Percentiles rank a stretch among this genome's conserved stretches.
These are phyloP conservation scores for Ligdia adustata DNA, from an alignment of 2,888 invertebrate species.

Conservation along the genomic window DNA sequence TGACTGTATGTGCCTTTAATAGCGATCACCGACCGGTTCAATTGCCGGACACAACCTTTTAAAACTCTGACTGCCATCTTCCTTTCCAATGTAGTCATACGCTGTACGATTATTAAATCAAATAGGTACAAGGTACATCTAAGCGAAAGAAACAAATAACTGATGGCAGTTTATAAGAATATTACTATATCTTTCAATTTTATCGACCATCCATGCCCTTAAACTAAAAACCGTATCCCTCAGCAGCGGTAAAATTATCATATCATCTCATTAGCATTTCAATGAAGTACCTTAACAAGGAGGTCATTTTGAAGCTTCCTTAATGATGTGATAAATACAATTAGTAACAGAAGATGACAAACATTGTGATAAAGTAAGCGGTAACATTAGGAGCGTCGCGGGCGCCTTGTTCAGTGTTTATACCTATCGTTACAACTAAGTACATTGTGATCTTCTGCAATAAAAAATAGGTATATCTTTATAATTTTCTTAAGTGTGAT, in stretches of 20 bases:
- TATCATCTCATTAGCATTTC: conserved; percentile 13
- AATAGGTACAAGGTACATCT: too few relatives aligned
- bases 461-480: neutral
- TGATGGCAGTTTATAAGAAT: too few relatives aligned
- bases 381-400: too few relatives aligned
- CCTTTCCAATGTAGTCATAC: too few relatives aligned
- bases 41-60: conserved; percentile 63
- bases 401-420: neutral
- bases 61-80: conserved; percentile 53
- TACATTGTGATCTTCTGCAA: conserved; percentile 2
- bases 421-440: conserved; percentile 6
- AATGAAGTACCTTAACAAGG: conserved; percentile 9
- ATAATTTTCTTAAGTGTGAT: too few relatives aligned
- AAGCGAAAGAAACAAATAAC: too few relatives aligned
- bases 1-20: conserved; percentile 3
- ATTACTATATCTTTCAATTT: too few relatives aligned
- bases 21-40: conserved; percentile 35
- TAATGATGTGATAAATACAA: conserved; percentile 18
- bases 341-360: conserved; percentile 4
- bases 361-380: conserved; percentile 3
- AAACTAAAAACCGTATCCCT: conserved; percentile 8
- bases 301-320: conserved; percentile 16
- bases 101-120: too few relatives aligned
- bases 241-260: neutral
- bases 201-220: too few relatives aligned